phyloP scores from a whole-genome alignment of 2,113 vertebrate genomes.

The Clinocottus analis region DNA sequence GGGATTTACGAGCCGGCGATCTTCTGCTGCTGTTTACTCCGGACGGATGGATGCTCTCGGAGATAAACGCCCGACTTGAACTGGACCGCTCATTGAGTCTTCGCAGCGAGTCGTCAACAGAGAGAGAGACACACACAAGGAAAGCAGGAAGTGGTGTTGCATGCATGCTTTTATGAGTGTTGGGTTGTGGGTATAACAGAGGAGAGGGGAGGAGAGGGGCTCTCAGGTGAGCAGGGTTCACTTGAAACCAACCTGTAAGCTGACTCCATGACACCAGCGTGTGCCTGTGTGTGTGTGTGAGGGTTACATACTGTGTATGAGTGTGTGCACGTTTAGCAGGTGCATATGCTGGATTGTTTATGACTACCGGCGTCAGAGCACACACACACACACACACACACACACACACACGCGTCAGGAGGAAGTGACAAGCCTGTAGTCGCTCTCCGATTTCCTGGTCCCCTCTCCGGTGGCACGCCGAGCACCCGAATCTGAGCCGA shows the following conservation, averaged over 20 bases:
- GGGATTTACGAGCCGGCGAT: not conserved
- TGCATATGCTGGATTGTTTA: slow-evolving; percentile 18
- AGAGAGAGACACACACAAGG: slow-evolving; percentile 13
- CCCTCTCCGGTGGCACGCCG: slow-evolving; percentile 54
- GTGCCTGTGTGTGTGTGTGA: slow-evolving; percentile 8
- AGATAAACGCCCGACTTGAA: slow-evolving; percentile 19
- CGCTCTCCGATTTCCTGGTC: slow-evolving; percentile 73
- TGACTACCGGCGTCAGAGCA: slow-evolving; percentile 48
- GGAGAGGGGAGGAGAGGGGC: too few relatives aligned
- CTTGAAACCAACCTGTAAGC: slow-evolving; percentile 73
- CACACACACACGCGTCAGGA: slow-evolving; percentile 40
- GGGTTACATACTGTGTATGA: slow-evolving; percentile 14
- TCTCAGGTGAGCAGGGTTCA: slow-evolving; percentile 66
- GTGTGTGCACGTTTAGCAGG: slow-evolving; percentile 3
- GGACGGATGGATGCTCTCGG: slow-evolving; percentile 44
- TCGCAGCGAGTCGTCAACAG: not conserved
- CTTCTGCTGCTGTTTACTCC: slow-evolving; percentile 33
- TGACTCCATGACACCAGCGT: slow-evolving; percentile 57
- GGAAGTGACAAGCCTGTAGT: slow-evolving; percentile 75
- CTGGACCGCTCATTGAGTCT: not conserved
- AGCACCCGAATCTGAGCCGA: slow-evolving; percentile 55
- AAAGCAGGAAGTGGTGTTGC: slow-evolving; percentile 61
- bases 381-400: not conserved
- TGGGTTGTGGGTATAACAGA: slow-evolving; percentile 45
- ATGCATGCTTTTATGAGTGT: slow-evolving; percentile 18